Evolutionary conservation across 1,140 invertebrate genomes (phyloP), one percentile per base, ranked within the genome.

Genomic region (Akabosia matsudoensis): DNA sequence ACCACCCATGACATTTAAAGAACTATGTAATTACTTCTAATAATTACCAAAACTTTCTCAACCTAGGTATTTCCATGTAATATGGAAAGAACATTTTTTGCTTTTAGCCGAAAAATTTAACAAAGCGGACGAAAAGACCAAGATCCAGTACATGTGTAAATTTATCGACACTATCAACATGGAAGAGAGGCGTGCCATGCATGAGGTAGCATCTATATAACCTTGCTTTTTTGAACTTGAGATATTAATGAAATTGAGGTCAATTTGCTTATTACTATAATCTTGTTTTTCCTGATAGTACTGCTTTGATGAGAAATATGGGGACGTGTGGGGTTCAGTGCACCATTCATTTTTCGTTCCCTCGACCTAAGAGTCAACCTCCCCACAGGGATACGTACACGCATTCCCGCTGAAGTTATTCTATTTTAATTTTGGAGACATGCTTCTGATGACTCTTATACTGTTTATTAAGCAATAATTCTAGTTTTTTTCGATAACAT

Each of bases 291-390:
- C 28, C 14, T 72, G 34, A 37, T 22, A 72, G 70, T 72, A 72
- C 24, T 72, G 70, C 34, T 7, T 34, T 72, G 70, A 72, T 28
- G 37, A 72, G 22, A 28, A 72, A 14, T 72, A 45, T 37, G 70
- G 4, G 2, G 28, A 72, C 16, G 22, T 22, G n/a, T 67, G 61
- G 61, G 30, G 24, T 3, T 10, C 28, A 28, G 14, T 30, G 7
- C 61, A 67, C 28, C 61, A 67, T 30, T 67, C 61, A 3, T 67
- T 67, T 67, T 67, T 67, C 30, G 28, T 67, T n/a, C 28, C 54
- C 7, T 7, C 7, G 18, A 45, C 37, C 18, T 10, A 45, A 45
- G 37, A n/a, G n/a, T n/a, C n/a, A n/a, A n/a, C n/a, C n/a, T n/a
- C n/a, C n/a, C n/a, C n/a, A n/a, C n/a, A n/a, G n/a, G n/a, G n/a